These are phyloP conservation scores for Agrochola lychnidis DNA, from an alignment of 2,888 invertebrate species.

Conservation along the genomic window DNA sequence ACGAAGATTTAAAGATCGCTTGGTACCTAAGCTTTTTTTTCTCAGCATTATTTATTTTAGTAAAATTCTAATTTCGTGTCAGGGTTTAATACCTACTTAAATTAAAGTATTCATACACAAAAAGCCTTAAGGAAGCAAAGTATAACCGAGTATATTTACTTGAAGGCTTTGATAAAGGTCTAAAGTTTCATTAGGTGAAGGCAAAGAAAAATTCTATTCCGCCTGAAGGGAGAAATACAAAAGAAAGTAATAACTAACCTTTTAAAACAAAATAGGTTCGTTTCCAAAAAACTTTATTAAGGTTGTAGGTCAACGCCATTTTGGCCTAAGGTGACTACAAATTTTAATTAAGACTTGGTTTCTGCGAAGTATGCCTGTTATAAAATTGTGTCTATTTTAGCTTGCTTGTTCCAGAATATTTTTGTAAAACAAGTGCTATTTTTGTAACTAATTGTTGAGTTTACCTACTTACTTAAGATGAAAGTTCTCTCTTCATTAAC, in stretches of 20 bases:
- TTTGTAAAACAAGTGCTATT: conserved; percentile 20
- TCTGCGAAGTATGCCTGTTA: conserved; percentile 7
- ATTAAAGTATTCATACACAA: conserved; percentile 18
- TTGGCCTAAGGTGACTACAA: conserved; percentile 36
- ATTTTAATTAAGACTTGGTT: conserved; percentile 48
- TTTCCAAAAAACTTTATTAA: conserved; percentile 39
- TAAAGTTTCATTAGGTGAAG: conserved; percentile 45
- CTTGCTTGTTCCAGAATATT: conserved; percentile 1
- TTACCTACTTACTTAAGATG: neutral
- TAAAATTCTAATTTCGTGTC: neutral
- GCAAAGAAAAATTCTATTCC: conserved; percentile 45
- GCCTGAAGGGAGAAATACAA: conserved; percentile 43
- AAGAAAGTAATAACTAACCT: conserved; percentile 51
- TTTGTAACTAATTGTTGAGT: neutral
- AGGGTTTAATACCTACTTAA: conserved; percentile 5
- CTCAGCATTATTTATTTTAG: neutral
- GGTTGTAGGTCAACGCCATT: conserved; percentile 41
- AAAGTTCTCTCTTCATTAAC: neutral
- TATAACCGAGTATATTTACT: conserved; percentile 48
- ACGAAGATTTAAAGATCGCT: neutral
- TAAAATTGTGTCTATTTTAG: conserved; percentile 22
- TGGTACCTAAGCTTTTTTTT: neutral
- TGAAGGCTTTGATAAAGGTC: conserved; percentile 35
- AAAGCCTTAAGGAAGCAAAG: conserved; percentile 12
- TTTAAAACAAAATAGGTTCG: conserved; percentile 47